phyloP scores from a whole-genome alignment of 2,797 vertebrate species.

The Hydrophis major region DNA sequence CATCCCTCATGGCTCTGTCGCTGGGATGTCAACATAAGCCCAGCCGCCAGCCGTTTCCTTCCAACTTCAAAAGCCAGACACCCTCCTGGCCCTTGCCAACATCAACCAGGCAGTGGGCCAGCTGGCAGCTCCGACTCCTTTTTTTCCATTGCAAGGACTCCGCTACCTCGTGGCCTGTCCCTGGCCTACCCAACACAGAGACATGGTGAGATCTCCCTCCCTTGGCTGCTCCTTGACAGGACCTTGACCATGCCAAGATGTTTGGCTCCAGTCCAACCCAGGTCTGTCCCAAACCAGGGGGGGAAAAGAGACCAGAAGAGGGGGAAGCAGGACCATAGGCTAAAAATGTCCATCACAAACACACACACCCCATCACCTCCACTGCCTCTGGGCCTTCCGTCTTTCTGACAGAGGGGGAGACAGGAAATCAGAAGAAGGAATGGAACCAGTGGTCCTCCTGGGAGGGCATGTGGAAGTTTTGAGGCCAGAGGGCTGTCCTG shows the following conservation, averaged over 20 bases:
- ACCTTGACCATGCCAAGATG: not conserved
- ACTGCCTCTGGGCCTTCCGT: no score
- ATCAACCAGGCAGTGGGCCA: conserved; percentile 16
- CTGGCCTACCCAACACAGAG: not conserved
- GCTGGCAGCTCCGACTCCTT: conserved; percentile 12
- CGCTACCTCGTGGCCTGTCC: not conserved
- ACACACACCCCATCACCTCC: no score
- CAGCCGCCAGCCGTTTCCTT: not conserved
- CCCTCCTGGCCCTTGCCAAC: conserved; percentile 10
- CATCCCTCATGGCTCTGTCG: not conserved
- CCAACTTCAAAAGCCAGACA: not conserved
- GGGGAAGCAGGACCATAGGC: no score
- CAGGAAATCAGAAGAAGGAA: not conserved
- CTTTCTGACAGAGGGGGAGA: not conserved
- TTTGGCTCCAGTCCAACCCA: accelerated
- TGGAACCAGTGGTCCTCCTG: not conserved
- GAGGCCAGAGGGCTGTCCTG: not conserved
- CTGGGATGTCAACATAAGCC: not conserved
- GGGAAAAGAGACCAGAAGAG: not conserved
- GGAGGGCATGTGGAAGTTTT: not conserved
- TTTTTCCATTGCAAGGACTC: not conserved
- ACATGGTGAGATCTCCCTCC: not conserved
- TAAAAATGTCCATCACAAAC: not conserved
- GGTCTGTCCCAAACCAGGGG: not conserved
- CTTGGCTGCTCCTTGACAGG: not conserved